Percentiles rank a stretch among this genome's conserved stretches.
Evolutionary conservation across 1,140 invertebrate genomes (phyloP).

Genomic region (Cardiocondyla obscurior): DNA sequence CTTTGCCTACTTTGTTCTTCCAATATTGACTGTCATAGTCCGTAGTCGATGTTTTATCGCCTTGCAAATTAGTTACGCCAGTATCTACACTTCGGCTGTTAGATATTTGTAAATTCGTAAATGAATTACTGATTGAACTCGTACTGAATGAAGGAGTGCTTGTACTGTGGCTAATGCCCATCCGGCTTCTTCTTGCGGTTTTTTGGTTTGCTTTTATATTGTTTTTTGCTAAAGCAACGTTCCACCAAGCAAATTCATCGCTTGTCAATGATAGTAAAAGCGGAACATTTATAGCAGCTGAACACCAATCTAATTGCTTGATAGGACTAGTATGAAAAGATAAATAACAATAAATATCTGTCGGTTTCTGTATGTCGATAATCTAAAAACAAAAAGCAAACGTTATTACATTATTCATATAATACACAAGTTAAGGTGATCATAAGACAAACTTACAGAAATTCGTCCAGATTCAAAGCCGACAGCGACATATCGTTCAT

Average conservation of each 20-base stretch:
- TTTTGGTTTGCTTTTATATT: slow-evolving; percentile 67
- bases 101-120: slow-evolving; percentile 20
- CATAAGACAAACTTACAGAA: slow-evolving; percentile 71
- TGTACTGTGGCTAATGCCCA: slow-evolving; percentile 72
- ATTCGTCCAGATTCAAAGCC: slow-evolving; percentile 79
- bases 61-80: slow-evolving; percentile 30
- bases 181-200: slow-evolving; percentile 68
- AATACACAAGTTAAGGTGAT: background rate
- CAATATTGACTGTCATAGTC: slow-evolving; percentile 63
- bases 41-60: background rate
- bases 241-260: slow-evolving; percentile 80
- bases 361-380: slow-evolving; percentile 64
- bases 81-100: slow-evolving; percentile 44
- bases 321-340: slow-evolving; percentile 73
- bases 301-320: slow-evolving; percentile 78
- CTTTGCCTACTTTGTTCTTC: slow-evolving; percentile 71
- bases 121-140: no score
- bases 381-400: slow-evolving; percentile 72
- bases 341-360: slow-evolving; percentile 62
- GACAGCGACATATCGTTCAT: slow-evolving; percentile 77
- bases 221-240: slow-evolving; percentile 67
- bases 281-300: slow-evolving; percentile 64
- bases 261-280: slow-evolving; percentile 76
- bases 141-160: slow-evolving; percentile 63
- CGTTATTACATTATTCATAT: background rate